Base-by-base conservation (phyloP, 2,113 vertebrate species). In the Trematocara unimaculatum region DNA sequence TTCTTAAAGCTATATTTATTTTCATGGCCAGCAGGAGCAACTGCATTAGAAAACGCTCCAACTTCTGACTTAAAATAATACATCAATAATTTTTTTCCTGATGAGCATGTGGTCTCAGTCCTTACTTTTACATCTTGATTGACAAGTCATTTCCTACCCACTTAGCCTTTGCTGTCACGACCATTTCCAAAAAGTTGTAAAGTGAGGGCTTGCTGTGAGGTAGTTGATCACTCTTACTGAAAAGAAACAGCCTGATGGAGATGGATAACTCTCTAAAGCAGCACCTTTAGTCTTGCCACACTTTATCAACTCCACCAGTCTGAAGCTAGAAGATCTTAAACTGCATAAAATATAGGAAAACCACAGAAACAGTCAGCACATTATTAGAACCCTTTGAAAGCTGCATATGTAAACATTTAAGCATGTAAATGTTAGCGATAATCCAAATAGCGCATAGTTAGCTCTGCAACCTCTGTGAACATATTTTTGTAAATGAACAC, bases 111-210 rank as follows among this genome's bases (percentile, higher is more conserved):
- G 70, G 6, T 31, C 42, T 49, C 42, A 47, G 0, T 74, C 20
- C 15, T 29, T 47, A 47, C 20, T 47, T 72, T 29, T 45, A 72
- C 14, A 15, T 72, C 67, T 26, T 72, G 40, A 45, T 49, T 77
- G 42, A 77, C 42, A 31, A 49, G 23, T 77, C 26, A 4, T 15
- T 31, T 77, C 14, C 4, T 29, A 47, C 47, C 67, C 67, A 47
- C 0, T 8, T 3, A 29, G 3, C 8, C 42, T 0, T 49, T 29
- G 23, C 23, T 31, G 70, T 77, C 42, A 7, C 1, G 9, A 7
- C 23, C 23, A 49, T 49, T 31, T 49, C 23, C 23, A 49, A 31
- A 74, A 18, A 31, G 70, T 49, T 31, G 42, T 31, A 5, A 77
- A 26, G 23, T 49, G 42, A 49, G 42, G 23, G 23, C 40, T 47